These are phyloP conservation scores for Nannoperca obscura DNA, from an alignment of 2,797 vertebrate genomes.

Conservation along the genomic window DNA sequence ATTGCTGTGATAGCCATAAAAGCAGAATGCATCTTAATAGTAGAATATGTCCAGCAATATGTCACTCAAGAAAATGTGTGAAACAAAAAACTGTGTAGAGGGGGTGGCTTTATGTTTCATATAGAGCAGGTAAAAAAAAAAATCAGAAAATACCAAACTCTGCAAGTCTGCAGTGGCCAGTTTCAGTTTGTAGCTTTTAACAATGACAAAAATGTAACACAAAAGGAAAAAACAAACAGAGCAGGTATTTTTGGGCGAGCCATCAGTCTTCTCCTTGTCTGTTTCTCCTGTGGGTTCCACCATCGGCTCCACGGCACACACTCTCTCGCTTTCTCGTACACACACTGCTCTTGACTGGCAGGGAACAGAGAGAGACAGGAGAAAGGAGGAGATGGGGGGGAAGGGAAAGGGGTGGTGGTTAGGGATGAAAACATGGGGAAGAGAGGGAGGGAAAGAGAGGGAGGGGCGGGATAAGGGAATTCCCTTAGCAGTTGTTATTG, in stretches of 20 bases:
- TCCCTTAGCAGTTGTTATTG: constrained; percentile 98
- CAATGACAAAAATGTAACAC: constrained; percentile 71
- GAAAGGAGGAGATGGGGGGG: constrained; percentile 68
- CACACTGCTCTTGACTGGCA: constrained; percentile 86
- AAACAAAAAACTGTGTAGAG: constrained; percentile 8
- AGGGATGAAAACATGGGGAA: constrained; percentile 79
- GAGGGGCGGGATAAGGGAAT: constrained; percentile 85
- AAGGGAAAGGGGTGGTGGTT: constrained; percentile 72
- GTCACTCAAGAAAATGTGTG: constrained; percentile 20
- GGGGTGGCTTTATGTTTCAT: constrained; percentile 21
- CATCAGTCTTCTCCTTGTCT: constrained; percentile 72
- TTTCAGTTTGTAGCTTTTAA: constrained; percentile 69
- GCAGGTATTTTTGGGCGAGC: constrained; percentile 78
- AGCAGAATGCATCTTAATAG: constrained; percentile 33
- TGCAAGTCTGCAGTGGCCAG: constrained; percentile 53
- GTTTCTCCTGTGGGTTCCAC: constrained; percentile 75
- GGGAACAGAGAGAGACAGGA: constrained; percentile 62
- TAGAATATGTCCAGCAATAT: constrained; percentile 33
- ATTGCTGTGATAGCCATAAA: constrained; percentile 50
- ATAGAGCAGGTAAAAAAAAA: constrained; percentile 18
- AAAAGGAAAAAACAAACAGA: constrained; percentile 62
- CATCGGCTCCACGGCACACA: constrained; percentile 82
- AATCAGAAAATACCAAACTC: constrained; percentile 45
- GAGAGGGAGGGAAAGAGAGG: constrained; percentile 76
- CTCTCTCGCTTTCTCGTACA: constrained; percentile 14